Base-by-base conservation (phyloP, 2,113 vertebrate genomes). In the Albula glossodonta region DNA sequence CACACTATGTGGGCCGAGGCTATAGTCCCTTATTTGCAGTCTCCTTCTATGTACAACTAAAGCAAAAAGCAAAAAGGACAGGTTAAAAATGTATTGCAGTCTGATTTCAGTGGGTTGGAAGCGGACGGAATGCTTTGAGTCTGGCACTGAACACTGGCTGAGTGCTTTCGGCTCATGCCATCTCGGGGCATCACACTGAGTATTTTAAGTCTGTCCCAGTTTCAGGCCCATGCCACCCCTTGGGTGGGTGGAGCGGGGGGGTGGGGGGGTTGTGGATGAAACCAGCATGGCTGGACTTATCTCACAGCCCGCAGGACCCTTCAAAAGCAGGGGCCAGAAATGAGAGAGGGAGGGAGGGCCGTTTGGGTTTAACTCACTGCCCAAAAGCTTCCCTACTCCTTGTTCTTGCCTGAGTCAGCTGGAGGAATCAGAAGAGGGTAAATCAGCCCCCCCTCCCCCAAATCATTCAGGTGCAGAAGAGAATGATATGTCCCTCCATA, bases 211-310 rank as follows among this genome's bases (percentile, higher is more conserved):
- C 17, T 5, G 9, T 15, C 63, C 19, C 84, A n/a, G 52, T 80
- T 85, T 50, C 50, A 80, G 41, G n/a, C 52, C 25, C 8, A 60
- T 22, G n/a, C n/a, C 12, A 4, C 5, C 2, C 83, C 85, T 41
- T 41, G 31, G 31, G 31, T 41, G 31, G 31, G 31, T 41, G 31
- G 31, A 63, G 84, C 83, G 84, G 77, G 87, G 87, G 87, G 90
- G 90, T 87, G 52, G 52, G 51, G 85, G 88, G 85, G 87, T 17
- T 50, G 8, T 89, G 94, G 94, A 94, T 95, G 92, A 93, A 93
- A 92, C 88, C 93, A 95, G 94, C 93, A 94, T 92, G 94, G 87
- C 86, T 88, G 88, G 91, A 81, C 92, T 93, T 95, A 94, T 96
- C 94, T 94, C 86, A 87, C 88, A 89, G 90, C 93, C 92, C 81